Evolutionary conservation across 2,888 invertebrate species (phyloP), one percentile per base, ranked within the genome.

Genomic region (Noctua comes): DNA sequence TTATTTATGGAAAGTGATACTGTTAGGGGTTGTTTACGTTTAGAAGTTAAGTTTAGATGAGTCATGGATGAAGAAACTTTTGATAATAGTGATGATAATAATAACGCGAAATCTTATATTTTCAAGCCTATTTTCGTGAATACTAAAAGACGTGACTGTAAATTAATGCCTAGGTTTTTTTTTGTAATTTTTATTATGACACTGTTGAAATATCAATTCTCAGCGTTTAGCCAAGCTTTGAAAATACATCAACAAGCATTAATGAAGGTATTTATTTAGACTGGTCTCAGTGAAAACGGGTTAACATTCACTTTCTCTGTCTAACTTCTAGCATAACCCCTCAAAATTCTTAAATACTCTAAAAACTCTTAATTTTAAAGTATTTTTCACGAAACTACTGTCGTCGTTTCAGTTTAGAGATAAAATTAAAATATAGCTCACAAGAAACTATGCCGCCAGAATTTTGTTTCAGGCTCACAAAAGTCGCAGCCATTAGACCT

Each of bases 401-500:
- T 13, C 27, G 1, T 16, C 18, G 31, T 74, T 13, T 70, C 48
- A 21, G 46, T 24, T 71, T 7, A 46, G 18, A 27, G 8, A 21
- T 21, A 71, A 71, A 43, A 77, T 59, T 59, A 27, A 69, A 79
- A 51, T n/a, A 62, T 59, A 8, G 21, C 13, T 36, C 43, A 27
- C 51, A 40, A 57, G 43, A 72, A 57, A 59, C 46, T 57, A 57
- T 64, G 57, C 57, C 68, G n/a, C 24, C 7, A 21, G 24, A 68
- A 85, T 68, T 74, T 72, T 62, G 64, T 77, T 76, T 46, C 8
- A 76, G 59, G n/a, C 74, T 46, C 43, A 57, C 31, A 68, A 84
- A 80, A 81, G 24, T 81, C 62, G 59, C 62, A 78, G 81, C 51
- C 62, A 80, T 75, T 64, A 71, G 27, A 76, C 73, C 65, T 69